phyloP scores from a whole-genome alignment of 2,797 vertebrate genomes.

The Botia kubotai region DNA sequence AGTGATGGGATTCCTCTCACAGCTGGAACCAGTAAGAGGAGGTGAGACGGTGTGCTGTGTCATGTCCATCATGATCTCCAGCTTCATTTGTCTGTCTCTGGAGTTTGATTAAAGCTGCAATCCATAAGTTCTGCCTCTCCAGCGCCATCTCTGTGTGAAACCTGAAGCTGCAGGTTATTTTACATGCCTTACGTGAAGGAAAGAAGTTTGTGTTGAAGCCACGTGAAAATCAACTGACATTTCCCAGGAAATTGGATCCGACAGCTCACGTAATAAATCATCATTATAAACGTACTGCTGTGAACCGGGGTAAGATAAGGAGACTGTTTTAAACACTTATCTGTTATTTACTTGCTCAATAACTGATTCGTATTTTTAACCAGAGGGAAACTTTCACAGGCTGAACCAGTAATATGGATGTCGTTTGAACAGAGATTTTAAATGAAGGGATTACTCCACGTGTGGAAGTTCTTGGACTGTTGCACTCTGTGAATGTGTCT shows the following conservation, averaged over 20 bases:
- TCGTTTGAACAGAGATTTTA: background rate
- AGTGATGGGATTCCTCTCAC: conserved; percentile 68
- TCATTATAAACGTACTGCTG: too few relatives aligned
- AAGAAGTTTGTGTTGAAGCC: too few relatives aligned
- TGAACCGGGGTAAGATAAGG: too few relatives aligned
- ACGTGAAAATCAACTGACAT: too few relatives aligned
- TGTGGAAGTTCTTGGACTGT: conserved; percentile 58
- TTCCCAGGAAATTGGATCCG: too few relatives aligned
- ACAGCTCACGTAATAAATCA: too few relatives aligned
- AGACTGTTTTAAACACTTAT: too few relatives aligned
- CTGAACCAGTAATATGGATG: conserved; percentile 9
- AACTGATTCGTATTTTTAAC: too few relatives aligned
- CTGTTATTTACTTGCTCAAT: too few relatives aligned
- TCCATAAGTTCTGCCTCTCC: conserved; percentile 24
- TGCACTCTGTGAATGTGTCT: conserved; percentile 69
- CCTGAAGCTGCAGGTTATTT: too few relatives aligned
- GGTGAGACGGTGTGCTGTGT: conserved; percentile 31
- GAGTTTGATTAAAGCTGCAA: conserved; percentile 49
- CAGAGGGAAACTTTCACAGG: conserved; percentile 3
- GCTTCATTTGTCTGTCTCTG: conserved; percentile 43
- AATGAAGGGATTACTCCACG: background rate
- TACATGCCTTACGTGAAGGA: too few relatives aligned
- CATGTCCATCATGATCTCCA: conserved; percentile 29
- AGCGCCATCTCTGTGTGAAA: too few relatives aligned
- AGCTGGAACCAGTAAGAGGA: conserved; percentile 71